Conservation (phyloP, 1,140 invertebrate species). For the Pseudomyrmex sp. region DNA sequence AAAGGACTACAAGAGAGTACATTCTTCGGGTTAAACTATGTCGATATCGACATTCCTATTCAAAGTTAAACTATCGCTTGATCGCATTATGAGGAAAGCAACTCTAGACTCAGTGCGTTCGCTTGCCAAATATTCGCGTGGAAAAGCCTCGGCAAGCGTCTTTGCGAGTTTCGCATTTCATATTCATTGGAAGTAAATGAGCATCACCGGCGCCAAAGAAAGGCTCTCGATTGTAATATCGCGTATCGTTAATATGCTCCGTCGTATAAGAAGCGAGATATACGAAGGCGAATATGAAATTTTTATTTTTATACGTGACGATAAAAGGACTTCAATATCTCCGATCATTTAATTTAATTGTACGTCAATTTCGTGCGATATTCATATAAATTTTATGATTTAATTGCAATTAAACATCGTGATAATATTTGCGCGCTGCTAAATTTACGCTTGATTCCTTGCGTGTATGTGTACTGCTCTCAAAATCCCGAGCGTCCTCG, state of each 20-base stretch:
- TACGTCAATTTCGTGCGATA: background rate
- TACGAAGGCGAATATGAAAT: slow-evolving; percentile 13
- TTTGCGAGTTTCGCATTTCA: slow-evolving; percentile 29
- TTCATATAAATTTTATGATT: background rate
- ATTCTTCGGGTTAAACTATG: slow-evolving; percentile 25
- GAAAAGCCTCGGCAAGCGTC: slow-evolving; percentile 1
- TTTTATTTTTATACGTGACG: slow-evolving; percentile 4
- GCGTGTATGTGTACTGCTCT: no score
- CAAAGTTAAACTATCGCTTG: slow-evolving; percentile 31
- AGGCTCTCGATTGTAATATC: slow-evolving; percentile 24
- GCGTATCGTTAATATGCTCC: slow-evolving; percentile 9
- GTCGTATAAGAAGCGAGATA: background rate
- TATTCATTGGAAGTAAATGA: slow-evolving; percentile 27
- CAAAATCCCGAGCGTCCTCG: no score
- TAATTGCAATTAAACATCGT: background rate
- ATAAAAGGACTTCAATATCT: slow-evolving; percentile 22
- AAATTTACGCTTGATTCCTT: background rate
- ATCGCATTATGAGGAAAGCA: slow-evolving; percentile 22
- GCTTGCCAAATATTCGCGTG: slow-evolving; percentile 47
- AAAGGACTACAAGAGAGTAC: background rate
- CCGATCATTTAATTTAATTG: background rate
- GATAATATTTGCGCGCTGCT: background rate
- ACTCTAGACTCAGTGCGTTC: slow-evolving; percentile 25
- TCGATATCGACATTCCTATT: background rate
- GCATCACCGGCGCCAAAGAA: background rate